Percentiles rank a stretch among this genome's conserved stretches.
These are phyloP conservation scores for Neoniphon sammara DNA, from an alignment of 2,797 vertebrate genomes.

Conservation along the genomic window DNA sequence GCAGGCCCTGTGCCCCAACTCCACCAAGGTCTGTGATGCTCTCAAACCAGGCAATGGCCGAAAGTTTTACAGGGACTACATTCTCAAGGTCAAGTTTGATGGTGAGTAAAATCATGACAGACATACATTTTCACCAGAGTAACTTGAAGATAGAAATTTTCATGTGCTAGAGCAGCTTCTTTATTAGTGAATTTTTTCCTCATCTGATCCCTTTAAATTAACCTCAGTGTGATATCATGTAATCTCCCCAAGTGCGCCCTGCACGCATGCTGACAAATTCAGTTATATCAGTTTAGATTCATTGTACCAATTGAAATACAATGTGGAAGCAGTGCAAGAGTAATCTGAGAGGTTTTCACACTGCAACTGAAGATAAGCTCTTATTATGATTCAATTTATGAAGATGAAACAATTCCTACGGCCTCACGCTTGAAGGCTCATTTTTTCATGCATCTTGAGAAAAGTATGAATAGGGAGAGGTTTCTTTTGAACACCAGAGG, in stretches of 20 bases:
- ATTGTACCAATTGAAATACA: constrained; percentile 45
- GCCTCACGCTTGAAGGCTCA: constrained; percentile 26
- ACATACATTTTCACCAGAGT: not conserved
- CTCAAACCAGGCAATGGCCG: constrained; percentile 94
- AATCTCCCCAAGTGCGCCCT: constrained; percentile 25
- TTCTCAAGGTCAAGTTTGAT: constrained; percentile 96
- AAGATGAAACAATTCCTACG: constrained; percentile 52
- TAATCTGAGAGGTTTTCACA: constrained; percentile 40
- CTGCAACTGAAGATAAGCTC: constrained; percentile 42
- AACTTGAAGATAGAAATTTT: not conserved
- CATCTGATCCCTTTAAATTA: constrained; percentile 13
- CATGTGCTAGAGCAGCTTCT: not conserved
- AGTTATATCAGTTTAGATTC: constrained; percentile 43
- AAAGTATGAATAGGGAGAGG: constrained; percentile 18
- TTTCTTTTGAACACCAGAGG: constrained; percentile 27
- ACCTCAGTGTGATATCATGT: constrained; percentile 8
- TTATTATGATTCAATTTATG: constrained; percentile 59
- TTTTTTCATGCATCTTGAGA: constrained; percentile 37
- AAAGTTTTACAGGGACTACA: constrained; percentile 96
- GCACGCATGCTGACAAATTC: constrained; percentile 17
- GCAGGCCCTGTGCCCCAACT: constrained; percentile 90
- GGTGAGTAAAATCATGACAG: constrained; percentile 82
- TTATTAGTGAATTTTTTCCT: constrained; percentile 13
- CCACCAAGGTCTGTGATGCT: constrained; percentile 90
- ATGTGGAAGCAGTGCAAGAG: constrained; percentile 36